Conservation (phyloP, 1,140 invertebrate species). For the Globodera rostochiensis region DNA sequence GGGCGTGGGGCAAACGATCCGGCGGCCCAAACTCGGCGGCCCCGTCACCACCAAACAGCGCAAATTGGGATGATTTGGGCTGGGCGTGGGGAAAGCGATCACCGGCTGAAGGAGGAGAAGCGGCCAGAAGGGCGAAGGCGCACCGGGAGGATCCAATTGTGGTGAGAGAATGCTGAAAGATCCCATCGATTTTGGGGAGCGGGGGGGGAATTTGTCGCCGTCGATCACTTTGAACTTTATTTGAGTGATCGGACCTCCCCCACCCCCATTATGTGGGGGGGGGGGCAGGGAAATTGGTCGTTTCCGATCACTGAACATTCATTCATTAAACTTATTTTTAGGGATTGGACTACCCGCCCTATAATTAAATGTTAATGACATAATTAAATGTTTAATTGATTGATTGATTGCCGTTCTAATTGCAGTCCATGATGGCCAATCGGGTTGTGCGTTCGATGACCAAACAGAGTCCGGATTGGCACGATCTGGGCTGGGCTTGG, state of each 20-base stretch:
- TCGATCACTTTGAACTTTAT: no score
- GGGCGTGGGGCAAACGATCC: constrained; percentile 48
- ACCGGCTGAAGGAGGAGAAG: constrained; percentile 14
- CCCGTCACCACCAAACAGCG: not conserved
- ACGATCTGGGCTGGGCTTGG: constrained; percentile 55
- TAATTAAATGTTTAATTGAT: not conserved
- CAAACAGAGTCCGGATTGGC: constrained; percentile 52
- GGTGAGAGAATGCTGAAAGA: not conserved
- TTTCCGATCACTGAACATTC: not conserved
- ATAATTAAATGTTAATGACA: no score
- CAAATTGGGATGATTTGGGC: constrained; percentile 25
- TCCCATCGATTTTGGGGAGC: no score
- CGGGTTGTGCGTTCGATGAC: constrained; percentile 21
- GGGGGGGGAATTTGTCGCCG: no score
- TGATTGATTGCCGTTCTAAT: no score
- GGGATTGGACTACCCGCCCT: not conserved
- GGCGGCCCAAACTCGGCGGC: not conserved
- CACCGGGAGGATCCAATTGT: not conserved
- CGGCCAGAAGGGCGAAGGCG: not conserved
- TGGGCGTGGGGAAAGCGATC: constrained; percentile 32
- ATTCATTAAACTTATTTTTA: not conserved
- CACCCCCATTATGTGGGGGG: no score
- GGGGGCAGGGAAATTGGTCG: no score
- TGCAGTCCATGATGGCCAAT: not conserved
- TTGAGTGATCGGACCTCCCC: no score